Conservation (phyloP, 2,113 vertebrate species). For the Ia io region DNA sequence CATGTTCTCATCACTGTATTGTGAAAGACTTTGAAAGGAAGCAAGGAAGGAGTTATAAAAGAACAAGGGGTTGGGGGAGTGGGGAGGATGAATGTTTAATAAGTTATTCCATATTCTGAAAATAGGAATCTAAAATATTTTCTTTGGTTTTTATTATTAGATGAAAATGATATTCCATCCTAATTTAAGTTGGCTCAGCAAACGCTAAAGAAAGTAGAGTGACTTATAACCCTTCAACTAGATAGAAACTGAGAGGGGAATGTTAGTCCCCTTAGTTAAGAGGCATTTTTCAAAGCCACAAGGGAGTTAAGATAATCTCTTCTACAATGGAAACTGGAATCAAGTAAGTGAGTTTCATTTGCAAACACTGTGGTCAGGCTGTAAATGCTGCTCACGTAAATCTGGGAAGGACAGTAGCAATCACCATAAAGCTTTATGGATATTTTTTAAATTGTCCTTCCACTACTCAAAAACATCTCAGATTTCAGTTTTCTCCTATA, state of each 20-base stretch:
- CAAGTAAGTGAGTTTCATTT: neutral
- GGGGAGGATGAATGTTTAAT: neutral
- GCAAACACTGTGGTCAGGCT: neutral
- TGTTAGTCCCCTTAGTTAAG: neutral
- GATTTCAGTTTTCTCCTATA: neutral
- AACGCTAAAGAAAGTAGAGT: neutral
- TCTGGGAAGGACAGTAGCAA: neutral
- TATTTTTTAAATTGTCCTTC: neutral
- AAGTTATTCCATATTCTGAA: conserved; percentile 40
- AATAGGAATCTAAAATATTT: conserved; percentile 12
- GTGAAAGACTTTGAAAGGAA: conserved; percentile 89
- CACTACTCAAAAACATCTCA: neutral
- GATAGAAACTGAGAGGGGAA: neutral
- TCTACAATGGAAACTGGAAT: neutral
- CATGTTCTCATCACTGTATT: conserved; percentile 99
- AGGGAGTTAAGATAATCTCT: neutral
- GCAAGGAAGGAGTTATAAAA: conserved; percentile 34
- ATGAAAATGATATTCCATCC: neutral
- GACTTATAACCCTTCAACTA: neutral
- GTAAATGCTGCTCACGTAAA: neutral
- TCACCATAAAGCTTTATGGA: neutral
- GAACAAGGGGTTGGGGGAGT: neutral
- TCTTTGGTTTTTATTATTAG: conserved; percentile 20
- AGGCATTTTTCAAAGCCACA: neutral
- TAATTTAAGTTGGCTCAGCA: neutral